Evolutionary conservation across 2,888 invertebrate species (phyloP), one percentile per base, ranked within the genome.

Genomic region (Yponomeuta cagnagella): DNA sequence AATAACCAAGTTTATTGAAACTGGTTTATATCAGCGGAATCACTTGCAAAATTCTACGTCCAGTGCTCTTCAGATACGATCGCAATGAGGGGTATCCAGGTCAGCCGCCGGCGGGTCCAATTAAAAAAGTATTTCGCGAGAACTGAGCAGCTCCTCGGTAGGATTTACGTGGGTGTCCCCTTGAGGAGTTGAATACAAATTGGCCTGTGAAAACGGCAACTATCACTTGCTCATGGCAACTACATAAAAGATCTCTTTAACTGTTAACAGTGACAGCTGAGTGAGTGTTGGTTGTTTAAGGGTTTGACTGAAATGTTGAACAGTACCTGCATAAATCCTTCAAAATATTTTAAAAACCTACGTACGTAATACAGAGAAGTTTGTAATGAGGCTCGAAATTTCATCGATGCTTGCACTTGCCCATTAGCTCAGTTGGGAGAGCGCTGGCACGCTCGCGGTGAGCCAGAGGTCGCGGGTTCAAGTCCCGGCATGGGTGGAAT

Each of bases 41-140:
- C 75, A 75, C 76, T 76, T 69, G 8, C 69, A 76, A 77, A 80
- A 78, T 78, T 77, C 78, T 75, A 74, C 76, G 75, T 76, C 73
- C 74, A 76, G 75, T 78, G 75, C 74, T 78, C 74, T 73, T 74
- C 72, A 72, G 78, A 79, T 82, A 76, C 71, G 71, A 79, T 80
- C 77, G 69, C 71, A 73, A 74, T 77, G 74, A 74, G 78, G 79
- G 79, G 79, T 80, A 86, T 87, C 81, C 79, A 84, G 81, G 82
- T 77, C 80, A 77, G 72, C 74, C 76, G 76, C 77, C 77, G 74
- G 79, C 75, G 75, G 77, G 76, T 76, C 78, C 78, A 83, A 82
- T 86, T 82, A 84, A 80, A 84, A 80, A 78, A 77, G 73, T 77
- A 73, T 75, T 76, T 79, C 75, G 75, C 73, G 74, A 74, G 72